Conservation (phyloP, 2,888 invertebrate species). For the Taphrorychus bicolor region DNA sequence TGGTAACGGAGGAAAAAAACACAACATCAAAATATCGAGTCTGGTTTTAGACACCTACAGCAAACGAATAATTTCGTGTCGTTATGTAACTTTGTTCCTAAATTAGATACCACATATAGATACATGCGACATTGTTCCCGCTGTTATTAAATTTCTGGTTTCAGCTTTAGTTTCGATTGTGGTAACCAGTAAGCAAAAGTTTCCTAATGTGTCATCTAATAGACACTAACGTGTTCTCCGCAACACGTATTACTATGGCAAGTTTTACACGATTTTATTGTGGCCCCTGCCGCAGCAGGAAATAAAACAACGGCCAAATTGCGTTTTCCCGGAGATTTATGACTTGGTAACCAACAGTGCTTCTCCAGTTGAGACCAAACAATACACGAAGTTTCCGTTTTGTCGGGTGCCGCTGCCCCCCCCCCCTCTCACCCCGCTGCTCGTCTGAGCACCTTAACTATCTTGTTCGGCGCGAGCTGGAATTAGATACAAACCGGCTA, state of each 20-base stretch:
- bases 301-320: constrained; percentile 17
- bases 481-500: constrained; percentile 20
- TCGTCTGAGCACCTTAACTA: constrained; percentile 4
- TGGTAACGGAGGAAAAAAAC: too few species aligned
- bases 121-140: too few species aligned
- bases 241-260: not conserved
- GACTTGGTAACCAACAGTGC: constrained; percentile 20
- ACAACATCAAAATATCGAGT: too few species aligned
- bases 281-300: not conserved
- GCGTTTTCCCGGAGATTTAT: constrained; percentile 20
- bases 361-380: constrained; percentile 21
- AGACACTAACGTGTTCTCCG: too few species aligned
- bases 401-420: not conserved
- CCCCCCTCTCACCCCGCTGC: not conserved
- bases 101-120: too few species aligned
- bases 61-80: too few species aligned
- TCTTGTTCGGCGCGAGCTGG: constrained; percentile 11
- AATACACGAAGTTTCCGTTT: constrained; percentile 24
- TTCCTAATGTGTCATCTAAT: not conserved
- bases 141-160: too few species aligned
- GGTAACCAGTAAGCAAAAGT: too few species aligned
- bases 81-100: too few species aligned
- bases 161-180: too few species aligned
- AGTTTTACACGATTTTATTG: not conserved
- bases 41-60: too few species aligned